Conservation (phyloP, 2,797 vertebrate species). For the Falco biarmicus region DNA sequence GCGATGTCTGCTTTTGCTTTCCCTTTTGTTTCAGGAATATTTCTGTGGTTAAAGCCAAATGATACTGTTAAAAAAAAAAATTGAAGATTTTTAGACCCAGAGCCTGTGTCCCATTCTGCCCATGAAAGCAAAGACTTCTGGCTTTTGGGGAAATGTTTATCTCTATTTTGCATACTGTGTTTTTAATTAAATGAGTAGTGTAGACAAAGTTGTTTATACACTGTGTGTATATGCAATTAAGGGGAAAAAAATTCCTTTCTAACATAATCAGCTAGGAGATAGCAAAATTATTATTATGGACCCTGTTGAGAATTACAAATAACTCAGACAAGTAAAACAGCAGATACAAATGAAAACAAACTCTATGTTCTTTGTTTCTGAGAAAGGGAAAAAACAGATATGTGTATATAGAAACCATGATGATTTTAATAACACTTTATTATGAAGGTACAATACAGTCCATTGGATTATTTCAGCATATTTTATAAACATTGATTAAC, state of each 20-base stretch:
- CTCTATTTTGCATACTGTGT: background rate
- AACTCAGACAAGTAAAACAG: background rate
- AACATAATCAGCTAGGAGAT: constrained; percentile 23
- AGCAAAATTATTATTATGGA: constrained; percentile 31
- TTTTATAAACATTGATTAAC: constrained; percentile 9
- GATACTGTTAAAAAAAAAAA: background rate
- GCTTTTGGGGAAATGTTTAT: background rate
- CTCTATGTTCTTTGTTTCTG: background rate
- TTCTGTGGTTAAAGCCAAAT: background rate
- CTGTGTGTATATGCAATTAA: constrained; percentile 1
- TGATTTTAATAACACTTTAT: background rate
- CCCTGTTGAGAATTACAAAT: constrained; percentile 27
- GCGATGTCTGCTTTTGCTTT: background rate
- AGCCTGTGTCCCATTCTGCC: background rate
- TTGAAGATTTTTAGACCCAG: background rate
- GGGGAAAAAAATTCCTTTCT: background rate
- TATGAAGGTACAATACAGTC: background rate
- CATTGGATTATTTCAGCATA: background rate
- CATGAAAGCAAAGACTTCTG: background rate
- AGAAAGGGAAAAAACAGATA: background rate
- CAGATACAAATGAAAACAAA: constrained; percentile 1
- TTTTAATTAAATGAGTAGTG: constrained; percentile 51
- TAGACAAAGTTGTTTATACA: background rate
- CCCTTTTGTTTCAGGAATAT: background rate
- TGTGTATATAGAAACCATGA: background rate